Percentiles rank a stretch among this genome's conserved stretches.
These are phyloP conservation scores for Brachionus koreanus DNA, from an alignment of 1,140 invertebrate genomes.

Conservation along the genomic window DNA sequence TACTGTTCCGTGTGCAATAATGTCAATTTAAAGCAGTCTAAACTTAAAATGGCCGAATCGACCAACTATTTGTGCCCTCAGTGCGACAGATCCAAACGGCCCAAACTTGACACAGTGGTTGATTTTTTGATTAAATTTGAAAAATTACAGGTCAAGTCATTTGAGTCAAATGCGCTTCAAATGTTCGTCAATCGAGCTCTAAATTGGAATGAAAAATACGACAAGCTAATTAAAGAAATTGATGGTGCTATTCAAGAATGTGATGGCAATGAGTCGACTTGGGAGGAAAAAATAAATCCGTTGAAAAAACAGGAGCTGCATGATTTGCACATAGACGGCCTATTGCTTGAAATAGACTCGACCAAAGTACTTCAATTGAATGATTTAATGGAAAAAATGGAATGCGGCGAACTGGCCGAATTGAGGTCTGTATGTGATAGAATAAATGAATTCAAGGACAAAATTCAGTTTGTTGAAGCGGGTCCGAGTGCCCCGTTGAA, in stretches of 20 bases:
- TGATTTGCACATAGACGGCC: constrained; percentile 10
- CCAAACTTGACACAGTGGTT: neutral
- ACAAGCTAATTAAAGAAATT: neutral
- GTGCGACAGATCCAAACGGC: constrained; percentile 30
- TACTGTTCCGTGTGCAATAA: constrained; percentile 16
- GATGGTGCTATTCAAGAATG: neutral
- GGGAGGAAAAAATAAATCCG: neutral
- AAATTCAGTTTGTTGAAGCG: neutral
- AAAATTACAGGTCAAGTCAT: neutral
- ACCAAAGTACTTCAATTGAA: neutral
- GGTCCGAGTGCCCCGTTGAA: neutral
- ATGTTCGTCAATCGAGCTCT: neutral
- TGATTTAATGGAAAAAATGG: neutral
- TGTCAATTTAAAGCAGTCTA: constrained; percentile 10
- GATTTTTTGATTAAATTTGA: constrained; percentile 23
- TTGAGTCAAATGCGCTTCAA: constrained; percentile 25
- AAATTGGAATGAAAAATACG: constrained; percentile 2
- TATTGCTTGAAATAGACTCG: neutral
- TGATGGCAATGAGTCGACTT: neutral
- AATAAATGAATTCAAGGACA: neutral
- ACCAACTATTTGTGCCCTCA: neutral
- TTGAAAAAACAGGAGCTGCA: neutral
- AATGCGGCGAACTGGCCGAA: neutral
- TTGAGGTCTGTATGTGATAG: neutral
- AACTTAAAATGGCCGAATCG: constrained; percentile 19